Evolutionary conservation across 2,888 invertebrate genomes (phyloP).

Genomic region (Drosophila mulleri): DNA sequence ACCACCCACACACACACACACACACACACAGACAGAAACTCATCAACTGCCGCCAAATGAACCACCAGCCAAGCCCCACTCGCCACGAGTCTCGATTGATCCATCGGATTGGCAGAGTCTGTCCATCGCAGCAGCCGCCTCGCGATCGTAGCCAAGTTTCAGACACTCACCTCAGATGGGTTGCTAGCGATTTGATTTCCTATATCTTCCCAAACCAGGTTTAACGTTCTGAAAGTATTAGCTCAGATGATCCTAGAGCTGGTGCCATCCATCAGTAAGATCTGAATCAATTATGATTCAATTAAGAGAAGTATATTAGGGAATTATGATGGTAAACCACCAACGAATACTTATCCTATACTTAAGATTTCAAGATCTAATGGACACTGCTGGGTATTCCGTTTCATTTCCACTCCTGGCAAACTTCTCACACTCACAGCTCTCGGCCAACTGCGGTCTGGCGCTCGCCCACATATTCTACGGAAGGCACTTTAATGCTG

Average conservation of each 20-base stretch:
- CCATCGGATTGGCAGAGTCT: slow-evolving; percentile 25
- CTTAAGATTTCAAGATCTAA: neutral
- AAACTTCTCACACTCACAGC: slow-evolving; percentile 9
- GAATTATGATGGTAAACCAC: too few species aligned
- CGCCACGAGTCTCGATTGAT: slow-evolving; percentile 45
- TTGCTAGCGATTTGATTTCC: neutral
- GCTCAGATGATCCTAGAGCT: neutral
- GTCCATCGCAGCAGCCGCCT: slow-evolving; percentile 5
- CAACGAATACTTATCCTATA: neutral
- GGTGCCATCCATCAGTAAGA: neutral
- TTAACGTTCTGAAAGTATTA: neutral
- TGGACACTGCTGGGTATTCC: neutral
- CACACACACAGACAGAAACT: slow-evolving; percentile 23
- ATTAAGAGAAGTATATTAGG: too few species aligned
- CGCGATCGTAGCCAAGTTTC: neutral
- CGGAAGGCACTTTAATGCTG: slow-evolving; percentile 27
- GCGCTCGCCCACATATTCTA: slow-evolving; percentile 22
- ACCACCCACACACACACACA: slow-evolving; percentile 73
- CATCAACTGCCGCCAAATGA: slow-evolving; percentile 49
- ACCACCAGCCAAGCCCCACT: slow-evolving; percentile 34
- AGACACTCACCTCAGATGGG: neutral
- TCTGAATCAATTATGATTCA: neutral
- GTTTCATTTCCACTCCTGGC: neutral
- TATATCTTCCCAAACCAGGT: neutral
- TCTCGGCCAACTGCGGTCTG: neutral